These are phyloP conservation scores for Tenthredo livida DNA, from an alignment of 2,888 invertebrate species.

Conservation along the genomic window DNA sequence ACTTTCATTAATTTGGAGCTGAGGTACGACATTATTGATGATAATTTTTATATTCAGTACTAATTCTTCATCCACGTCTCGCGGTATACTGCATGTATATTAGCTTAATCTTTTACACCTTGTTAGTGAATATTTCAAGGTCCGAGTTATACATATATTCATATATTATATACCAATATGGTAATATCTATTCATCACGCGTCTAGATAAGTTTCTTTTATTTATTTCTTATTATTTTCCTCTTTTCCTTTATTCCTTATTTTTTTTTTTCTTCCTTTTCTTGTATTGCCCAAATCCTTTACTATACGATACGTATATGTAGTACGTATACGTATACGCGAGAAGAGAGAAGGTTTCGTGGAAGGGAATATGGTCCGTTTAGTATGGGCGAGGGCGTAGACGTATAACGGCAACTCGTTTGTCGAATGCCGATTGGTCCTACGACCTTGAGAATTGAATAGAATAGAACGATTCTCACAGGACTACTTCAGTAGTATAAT, in stretches of 20 bases:
- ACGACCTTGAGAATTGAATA: conserved; percentile 27
- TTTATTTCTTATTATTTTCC: not conserved
- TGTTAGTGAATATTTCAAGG: not conserved
- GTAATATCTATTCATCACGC: not conserved
- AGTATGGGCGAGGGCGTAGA: not conserved
- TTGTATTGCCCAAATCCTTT: not conserved
- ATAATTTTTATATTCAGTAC: not conserved
- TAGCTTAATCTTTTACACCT: conserved; percentile 1
- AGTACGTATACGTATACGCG: not conserved
- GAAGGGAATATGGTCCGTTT: conserved; percentile 1
- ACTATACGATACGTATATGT: not conserved
- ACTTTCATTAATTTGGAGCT: not conserved
- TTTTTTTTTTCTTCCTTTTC: not conserved
- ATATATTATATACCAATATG: not conserved
- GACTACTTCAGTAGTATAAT: not conserved
- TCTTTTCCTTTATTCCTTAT: not conserved
- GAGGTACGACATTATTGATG: not conserved
- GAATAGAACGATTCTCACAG: conserved; percentile 5
- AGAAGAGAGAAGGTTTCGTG: not conserved
- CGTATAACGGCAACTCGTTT: conserved; percentile 34
- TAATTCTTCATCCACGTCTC: not conserved
- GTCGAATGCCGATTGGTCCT: conserved; percentile 33
- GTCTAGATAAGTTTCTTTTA: not conserved
- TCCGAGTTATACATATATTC: not conserved
- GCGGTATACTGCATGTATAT: not conserved